Evolutionary conservation across 2,113 vertebrate genomes (phyloP).

Genomic region (human): GRCh38 chr9:132423001-132423500

Average conservation of each 20-base stretch:
- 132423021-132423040: not conserved
- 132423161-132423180: conserved; percentile 62
- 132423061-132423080: conserved; percentile 54
- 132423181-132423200: not conserved
- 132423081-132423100: conserved; percentile 76
- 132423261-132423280: not conserved
- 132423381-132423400: not conserved
- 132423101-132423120: conserved; percentile 71
- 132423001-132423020: not conserved
- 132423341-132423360: not conserved
- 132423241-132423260: accelerated
- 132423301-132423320: not conserved
- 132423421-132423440: accelerated
- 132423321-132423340: not conserved
- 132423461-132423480: not conserved
- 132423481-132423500: accelerated
- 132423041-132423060: conserved; percentile 63
- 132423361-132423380: not conserved
- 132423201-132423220: not conserved
- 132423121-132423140: conserved; percentile 73
- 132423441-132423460: accelerated
- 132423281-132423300: not conserved
- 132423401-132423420: not conserved
- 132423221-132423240: not conserved
- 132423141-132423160: conserved; percentile 68